A percentile compares a stretch with the other conserved stretches of the same genome.
Evolutionary conservation across 35 echinoderm and acorn worm species (phyloP).

Genomic region (Apostichopus californicus): DNA sequence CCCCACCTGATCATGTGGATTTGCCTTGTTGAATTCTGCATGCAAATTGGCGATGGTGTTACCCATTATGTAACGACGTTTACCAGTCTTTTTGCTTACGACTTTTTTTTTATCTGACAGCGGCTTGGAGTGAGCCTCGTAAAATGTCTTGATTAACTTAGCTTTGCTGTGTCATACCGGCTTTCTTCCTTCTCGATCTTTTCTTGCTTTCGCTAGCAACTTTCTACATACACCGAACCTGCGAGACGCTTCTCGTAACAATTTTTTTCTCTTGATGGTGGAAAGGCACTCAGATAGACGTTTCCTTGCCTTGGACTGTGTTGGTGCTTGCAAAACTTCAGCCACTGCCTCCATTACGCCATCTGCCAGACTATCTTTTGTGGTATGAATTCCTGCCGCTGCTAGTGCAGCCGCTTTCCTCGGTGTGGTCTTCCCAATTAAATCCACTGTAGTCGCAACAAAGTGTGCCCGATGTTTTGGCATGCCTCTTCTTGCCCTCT

Average conservation of each 20-base stretch:
- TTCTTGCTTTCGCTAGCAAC: conserved; percentile 10
- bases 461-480: neutral
- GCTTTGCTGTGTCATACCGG: neutral
- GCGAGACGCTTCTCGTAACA: neutral
- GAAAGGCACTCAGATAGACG: neutral
- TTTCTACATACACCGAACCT: conserved; percentile 31
- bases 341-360: neutral
- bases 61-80: conserved; percentile 43
- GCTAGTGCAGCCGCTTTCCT: neutral
- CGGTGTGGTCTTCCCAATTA: neutral
- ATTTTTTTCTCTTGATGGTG: neutral
- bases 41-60: conserved; percentile 37
- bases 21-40: conserved; percentile 8
- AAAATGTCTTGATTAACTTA: conserved; percentile 14
- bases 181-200: conserved; percentile 2
- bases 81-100: conserved; percentile 20
- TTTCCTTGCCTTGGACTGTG: neutral
- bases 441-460: neutral
- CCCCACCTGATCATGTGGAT: conserved; percentile 4
- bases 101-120: conserved; percentile 52
- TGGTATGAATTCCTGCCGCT: neutral
- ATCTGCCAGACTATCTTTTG: neutral
- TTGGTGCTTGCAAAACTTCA: neutral
- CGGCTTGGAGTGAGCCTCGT: conserved; percentile 46
- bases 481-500: conserved; percentile 7